Conservation (phyloP, 2,888 invertebrate genomes). For the Camptogramma bilineatum region DNA sequence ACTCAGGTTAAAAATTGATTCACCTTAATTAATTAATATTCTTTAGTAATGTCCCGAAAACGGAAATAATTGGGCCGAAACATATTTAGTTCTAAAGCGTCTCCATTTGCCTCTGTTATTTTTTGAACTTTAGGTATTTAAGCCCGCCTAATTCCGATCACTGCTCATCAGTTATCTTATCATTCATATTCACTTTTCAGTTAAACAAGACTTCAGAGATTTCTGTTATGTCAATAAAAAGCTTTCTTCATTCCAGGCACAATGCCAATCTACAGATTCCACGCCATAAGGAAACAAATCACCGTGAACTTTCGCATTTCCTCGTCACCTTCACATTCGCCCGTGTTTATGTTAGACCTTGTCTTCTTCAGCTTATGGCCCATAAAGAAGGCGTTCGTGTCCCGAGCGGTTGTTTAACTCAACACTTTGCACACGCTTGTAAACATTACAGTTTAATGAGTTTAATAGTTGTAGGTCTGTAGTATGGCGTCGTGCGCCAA, state of each 20-base stretch:
- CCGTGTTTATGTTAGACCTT: slow-evolving; percentile 32
- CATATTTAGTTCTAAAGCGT: too few species aligned
- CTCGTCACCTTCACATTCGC: slow-evolving; percentile 41
- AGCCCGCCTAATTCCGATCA: too few species aligned
- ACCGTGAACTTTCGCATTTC: slow-evolving; percentile 38
- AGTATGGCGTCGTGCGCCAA: background rate
- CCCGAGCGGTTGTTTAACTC: slow-evolving; percentile 22
- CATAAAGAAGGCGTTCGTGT: slow-evolving; percentile 24
- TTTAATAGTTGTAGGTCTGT: slow-evolving; percentile 8
- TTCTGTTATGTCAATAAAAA: too few species aligned
- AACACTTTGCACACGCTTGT: slow-evolving; percentile 24
- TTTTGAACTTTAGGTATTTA: too few species aligned
- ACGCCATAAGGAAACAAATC: slow-evolving; percentile 32
- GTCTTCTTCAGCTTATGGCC: slow-evolving; percentile 30
- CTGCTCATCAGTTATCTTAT: too few species aligned
- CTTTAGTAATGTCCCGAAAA: too few species aligned
- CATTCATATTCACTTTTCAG: too few species aligned
- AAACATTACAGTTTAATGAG: slow-evolving; percentile 23
- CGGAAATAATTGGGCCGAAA: too few species aligned
- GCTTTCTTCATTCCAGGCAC: background rate
- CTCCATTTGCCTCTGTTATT: too few species aligned
- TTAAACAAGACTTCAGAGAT: too few species aligned
- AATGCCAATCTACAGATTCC: background rate
- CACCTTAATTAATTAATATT: too few species aligned
- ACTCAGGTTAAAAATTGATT: too few species aligned